Conservation (phyloP, 2,888 invertebrate genomes). For the Folsomia candida region DNA sequence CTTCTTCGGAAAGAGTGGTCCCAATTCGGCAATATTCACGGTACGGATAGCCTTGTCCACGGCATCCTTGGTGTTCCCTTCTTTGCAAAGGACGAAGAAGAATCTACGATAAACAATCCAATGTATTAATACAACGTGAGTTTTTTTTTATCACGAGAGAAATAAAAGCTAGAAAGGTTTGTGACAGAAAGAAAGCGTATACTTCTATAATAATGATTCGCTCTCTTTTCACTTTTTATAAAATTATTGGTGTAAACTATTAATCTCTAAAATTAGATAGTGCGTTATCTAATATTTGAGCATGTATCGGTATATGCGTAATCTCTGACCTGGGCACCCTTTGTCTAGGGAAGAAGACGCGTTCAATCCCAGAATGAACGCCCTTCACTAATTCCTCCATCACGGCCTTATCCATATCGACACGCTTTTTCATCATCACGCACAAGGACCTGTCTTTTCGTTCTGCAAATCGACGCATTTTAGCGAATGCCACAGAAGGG, state of each 20-base stretch:
- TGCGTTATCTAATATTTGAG: too few relatives aligned
- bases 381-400: conserved; percentile 13
- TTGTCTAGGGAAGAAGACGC: conserved; percentile 24
- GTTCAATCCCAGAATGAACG: conserved; percentile 19
- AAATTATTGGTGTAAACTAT: too few relatives aligned
- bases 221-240: too few relatives aligned
- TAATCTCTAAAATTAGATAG: too few relatives aligned
- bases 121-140: too few relatives aligned
- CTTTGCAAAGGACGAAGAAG: conserved; percentile 26
- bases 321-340: conserved; percentile 20
- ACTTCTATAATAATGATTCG: too few relatives aligned
- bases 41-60: conserved; percentile 5
- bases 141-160: too few relatives aligned
- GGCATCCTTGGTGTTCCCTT: background rate
- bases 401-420: conserved; percentile 2
- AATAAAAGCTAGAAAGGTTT: background rate
- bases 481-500: background rate
- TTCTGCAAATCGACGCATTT: conserved; percentile 11
- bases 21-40: conserved; percentile 20
- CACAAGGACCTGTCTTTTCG: conserved; percentile 17
- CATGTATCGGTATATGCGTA: too few relatives aligned
- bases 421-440: conserved; percentile 15
- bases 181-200: too few relatives aligned
- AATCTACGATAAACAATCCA: too few relatives aligned
- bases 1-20: conserved; percentile 12